phyloP scores from a whole-genome alignment of 1,140 invertebrate genomes.

The Pomacea maculata region DNA sequence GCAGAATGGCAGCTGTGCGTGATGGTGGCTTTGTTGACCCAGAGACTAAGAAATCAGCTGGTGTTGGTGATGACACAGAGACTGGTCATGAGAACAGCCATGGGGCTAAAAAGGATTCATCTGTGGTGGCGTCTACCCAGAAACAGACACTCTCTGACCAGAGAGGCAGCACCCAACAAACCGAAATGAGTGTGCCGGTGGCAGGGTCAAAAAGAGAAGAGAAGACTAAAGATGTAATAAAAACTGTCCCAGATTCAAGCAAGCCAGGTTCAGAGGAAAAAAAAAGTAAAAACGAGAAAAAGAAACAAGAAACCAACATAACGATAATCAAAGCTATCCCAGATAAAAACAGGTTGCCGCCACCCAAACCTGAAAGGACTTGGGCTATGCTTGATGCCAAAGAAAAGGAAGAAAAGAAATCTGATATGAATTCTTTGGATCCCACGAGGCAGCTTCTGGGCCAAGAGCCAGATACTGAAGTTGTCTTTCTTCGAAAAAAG shows the following conservation, averaged over 20 bases:
- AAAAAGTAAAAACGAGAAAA: no score
- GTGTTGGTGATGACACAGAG: neutral
- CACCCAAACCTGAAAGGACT: no score
- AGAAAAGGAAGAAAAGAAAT: neutral
- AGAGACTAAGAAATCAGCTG: conserved; percentile 29
- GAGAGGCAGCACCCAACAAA: no score
- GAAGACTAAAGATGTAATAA: no score
- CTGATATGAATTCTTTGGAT: neutral
- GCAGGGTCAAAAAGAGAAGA: no score
- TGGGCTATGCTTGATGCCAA: neutral
- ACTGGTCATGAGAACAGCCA: neutral
- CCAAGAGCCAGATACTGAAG: neutral
- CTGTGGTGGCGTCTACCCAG: neutral
- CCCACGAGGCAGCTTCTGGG: neutral
- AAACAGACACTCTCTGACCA: neutral
- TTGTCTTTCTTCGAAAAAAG: conserved; percentile 1
- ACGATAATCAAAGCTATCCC: no score
- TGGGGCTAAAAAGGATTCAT: neutral
- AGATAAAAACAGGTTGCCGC: no score
- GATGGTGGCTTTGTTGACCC: conserved; percentile 37
- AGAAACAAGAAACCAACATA: no score
- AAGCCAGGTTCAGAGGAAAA: no score
- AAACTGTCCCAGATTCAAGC: no score
- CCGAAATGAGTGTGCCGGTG: no score
- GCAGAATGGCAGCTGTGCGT: conserved; percentile 36